A percentile compares a stretch with the other conserved stretches of the same genome.
Evolutionary conservation across 2,113 vertebrate species (phyloP).

Genomic region (Grus americana): DNA sequence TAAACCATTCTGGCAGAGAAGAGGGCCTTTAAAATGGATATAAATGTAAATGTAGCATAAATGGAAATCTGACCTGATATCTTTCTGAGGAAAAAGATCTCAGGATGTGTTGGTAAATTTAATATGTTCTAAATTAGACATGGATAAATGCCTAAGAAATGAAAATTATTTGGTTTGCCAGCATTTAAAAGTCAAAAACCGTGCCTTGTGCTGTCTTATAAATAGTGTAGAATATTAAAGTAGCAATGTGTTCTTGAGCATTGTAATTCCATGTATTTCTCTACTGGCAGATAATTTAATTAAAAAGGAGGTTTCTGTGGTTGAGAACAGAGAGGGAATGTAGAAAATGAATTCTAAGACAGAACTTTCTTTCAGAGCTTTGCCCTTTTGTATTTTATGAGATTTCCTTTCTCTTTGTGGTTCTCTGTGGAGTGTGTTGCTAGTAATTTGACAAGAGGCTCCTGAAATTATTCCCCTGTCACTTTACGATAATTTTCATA

Average conservation of each 20-base stretch:
- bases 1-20: neutral
- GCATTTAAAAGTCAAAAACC: constrained; percentile 37
- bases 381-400: constrained; percentile 45
- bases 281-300: constrained; percentile 35
- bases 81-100: constrained; percentile 8
- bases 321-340: constrained; percentile 24
- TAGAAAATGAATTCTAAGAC: constrained; percentile 41
- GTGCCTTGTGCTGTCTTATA: constrained; percentile 60
- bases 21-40: neutral
- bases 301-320: constrained; percentile 22
- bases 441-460: neutral
- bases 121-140: neutral
- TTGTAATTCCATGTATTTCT: constrained; percentile 49
- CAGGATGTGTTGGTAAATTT: neutral
- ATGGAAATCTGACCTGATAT: neutral
- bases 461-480: neutral
- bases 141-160: constrained; percentile 16
- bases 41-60: neutral
- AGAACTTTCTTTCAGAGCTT: constrained; percentile 44
- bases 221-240: constrained; percentile 27
- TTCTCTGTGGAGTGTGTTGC: neutral
- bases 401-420: neutral
- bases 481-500: neutral
- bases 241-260: constrained; percentile 35
- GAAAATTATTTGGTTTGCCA: constrained; percentile 20